Evolutionary conservation across 2,113 vertebrate genomes (phyloP), one percentile per base, ranked within the genome.

Genomic region (Gallinago jamesoni): DNA sequence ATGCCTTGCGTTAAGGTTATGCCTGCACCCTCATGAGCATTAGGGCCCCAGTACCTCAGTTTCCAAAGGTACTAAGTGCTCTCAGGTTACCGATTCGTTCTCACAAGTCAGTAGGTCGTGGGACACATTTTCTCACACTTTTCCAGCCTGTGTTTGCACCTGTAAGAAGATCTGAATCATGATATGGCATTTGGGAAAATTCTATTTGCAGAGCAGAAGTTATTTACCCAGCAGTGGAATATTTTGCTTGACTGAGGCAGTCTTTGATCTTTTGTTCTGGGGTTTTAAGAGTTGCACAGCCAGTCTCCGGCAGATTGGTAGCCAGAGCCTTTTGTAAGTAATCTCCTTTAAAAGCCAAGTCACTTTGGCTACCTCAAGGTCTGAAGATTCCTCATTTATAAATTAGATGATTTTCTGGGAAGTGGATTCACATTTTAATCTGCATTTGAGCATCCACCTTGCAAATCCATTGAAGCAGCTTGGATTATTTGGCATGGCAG

Each of bases 211-310:
- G 41, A 94, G 55, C 62, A 87, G 31, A 39, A 95, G 41, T 82
- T 93, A 70, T 94, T 96, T 94, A 67, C 60, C 75, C 57, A 92
- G 45, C 22, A 57, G 52, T 67, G 87, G 64, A 83, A 73, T 93
- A 96, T 95, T 75, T 76, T 55, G 3, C 82, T 90, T 66, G 80
- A 41, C 79, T 67, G 56, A 83, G 55, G 39, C 43, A 81, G 66
- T 39, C 81, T 92, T 82, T 96, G 92, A 96, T 85, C 78, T 95
- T 96, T 89, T 90, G 27, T 94, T 89, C 83, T 72, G 67, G 56
- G 37, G 39, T 86, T 93, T 94, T 82, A 90, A 78, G 78, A 77
- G 66, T 63, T 1, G 2, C 0, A 0, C 56, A 50, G 89, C 30
- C 47, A 31, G 23, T 66, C 47, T 72, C 52, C 2, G 3, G 20